phyloP scores from a whole-genome alignment of 1,140 invertebrate genomes.

The Steinernema feltiae region DNA sequence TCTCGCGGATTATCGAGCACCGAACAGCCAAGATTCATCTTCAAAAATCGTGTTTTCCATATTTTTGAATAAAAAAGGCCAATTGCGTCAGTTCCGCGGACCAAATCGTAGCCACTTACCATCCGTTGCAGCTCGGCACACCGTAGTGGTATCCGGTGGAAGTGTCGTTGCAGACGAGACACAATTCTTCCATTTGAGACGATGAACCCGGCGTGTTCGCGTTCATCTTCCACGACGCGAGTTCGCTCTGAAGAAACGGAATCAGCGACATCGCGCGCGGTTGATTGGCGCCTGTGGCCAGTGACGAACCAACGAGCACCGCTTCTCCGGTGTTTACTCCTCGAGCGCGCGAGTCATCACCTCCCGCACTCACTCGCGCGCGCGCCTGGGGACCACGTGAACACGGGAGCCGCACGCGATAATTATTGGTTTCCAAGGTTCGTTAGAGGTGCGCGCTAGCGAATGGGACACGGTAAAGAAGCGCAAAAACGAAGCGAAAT shows the following conservation, averaged over 20 bases:
- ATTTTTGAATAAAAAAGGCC: too few species aligned
- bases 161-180: conserved; percentile 51
- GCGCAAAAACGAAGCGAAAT: not conserved
- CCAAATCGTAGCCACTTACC: conserved; percentile 32
- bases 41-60: too few species aligned
- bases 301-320: not conserved
- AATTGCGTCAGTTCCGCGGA: too few species aligned
- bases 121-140: conserved; percentile 54
- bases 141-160: conserved; percentile 56
- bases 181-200: conserved; percentile 35
- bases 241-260: not conserved
- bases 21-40: too few species aligned
- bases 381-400: not conserved
- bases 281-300: not conserved
- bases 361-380: not conserved
- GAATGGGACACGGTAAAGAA: not conserved
- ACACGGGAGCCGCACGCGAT: not conserved
- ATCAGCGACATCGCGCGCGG: too few species aligned
- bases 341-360: not conserved
- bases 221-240: conserved; percentile 3
- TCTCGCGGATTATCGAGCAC: too few species aligned
- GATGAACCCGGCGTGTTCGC: conserved; percentile 12
- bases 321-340: not conserved
- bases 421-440: not conserved
- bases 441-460: not conserved